Conservation (phyloP, 2,113 vertebrate species). For the Anoplopoma fimbria region DNA sequence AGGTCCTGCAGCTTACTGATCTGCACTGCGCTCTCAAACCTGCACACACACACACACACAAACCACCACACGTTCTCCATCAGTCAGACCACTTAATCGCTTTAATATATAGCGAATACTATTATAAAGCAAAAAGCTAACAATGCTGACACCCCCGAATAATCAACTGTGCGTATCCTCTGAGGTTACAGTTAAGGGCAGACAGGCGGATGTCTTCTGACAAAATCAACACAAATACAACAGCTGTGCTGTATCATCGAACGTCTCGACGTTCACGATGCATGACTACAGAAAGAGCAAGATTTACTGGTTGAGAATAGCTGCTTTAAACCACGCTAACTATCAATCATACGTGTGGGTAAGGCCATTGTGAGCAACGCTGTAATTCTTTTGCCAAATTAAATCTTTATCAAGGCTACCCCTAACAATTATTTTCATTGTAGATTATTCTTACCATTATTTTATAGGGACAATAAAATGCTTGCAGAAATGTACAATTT, state of each 20-base stretch:
- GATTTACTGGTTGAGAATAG: too few species aligned
- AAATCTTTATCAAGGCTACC: too few species aligned
- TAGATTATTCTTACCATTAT: too few species aligned
- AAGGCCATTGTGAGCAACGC: too few species aligned
- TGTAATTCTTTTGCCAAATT: too few species aligned
- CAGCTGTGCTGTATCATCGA: neutral
- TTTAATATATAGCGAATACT: neutral
- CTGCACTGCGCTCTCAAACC: slow-evolving; percentile 94
- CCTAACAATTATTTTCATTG: too few species aligned
- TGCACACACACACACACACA: slow-evolving; percentile 69
- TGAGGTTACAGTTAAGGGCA: neutral
- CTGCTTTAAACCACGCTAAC: too few species aligned
- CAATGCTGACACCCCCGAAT: neutral
- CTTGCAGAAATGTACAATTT: too few species aligned
- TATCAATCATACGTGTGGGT: too few species aligned
- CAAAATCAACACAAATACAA: neutral
- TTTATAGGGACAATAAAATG: too few species aligned
- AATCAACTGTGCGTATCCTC: neutral
- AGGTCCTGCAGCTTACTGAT: slow-evolving; percentile 94
- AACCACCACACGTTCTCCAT: neutral
- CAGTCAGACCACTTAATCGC: neutral
- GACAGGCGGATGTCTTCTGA: neutral
- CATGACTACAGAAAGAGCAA: too few species aligned
- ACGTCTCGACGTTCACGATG: neutral
- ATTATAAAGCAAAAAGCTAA: neutral